phyloP scores from a whole-genome alignment of 2,888 invertebrate species.

The Baronia brevicornis region DNA sequence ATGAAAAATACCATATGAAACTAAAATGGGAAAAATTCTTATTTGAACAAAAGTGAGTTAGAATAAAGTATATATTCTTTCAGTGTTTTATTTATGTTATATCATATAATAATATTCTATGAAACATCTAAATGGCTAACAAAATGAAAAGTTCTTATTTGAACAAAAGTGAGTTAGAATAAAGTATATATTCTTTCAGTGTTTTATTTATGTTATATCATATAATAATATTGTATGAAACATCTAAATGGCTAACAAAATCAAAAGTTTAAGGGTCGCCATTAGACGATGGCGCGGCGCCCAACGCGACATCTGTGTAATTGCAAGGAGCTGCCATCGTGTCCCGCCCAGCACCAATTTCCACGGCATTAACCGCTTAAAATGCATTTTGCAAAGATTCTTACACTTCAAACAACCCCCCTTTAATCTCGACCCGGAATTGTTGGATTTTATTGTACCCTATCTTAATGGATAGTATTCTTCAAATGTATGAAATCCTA shows the following conservation, averaged over 20 bases:
- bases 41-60: too few relatives aligned
- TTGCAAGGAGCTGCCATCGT: constrained; percentile 50
- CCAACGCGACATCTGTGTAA: constrained; percentile 57
- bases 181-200: constrained; percentile 1
- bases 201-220: constrained; percentile 11
- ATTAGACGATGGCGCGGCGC: constrained; percentile 32
- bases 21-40: too few relatives aligned
- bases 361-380: constrained; percentile 59
- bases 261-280: constrained; percentile 35
- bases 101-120: constrained; percentile 20
- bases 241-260: constrained; percentile 27
- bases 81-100: constrained; percentile 9
- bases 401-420: constrained; percentile 46
- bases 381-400: constrained; percentile 63
- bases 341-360: constrained; percentile 56
- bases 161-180: too few relatives aligned
- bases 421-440: constrained; percentile 38
- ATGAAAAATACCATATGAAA: too few relatives aligned
- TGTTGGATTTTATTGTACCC: constrained; percentile 25
- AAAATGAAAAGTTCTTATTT: too few relatives aligned
- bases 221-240: constrained; percentile 23
- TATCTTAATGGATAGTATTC: too few relatives aligned
- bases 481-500: too few relatives aligned
- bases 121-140: constrained; percentile 26
- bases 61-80: neutral